phyloP scores from a whole-genome alignment of 2,113 vertebrate genomes.

The Psilopsiagon aurifrons region DNA sequence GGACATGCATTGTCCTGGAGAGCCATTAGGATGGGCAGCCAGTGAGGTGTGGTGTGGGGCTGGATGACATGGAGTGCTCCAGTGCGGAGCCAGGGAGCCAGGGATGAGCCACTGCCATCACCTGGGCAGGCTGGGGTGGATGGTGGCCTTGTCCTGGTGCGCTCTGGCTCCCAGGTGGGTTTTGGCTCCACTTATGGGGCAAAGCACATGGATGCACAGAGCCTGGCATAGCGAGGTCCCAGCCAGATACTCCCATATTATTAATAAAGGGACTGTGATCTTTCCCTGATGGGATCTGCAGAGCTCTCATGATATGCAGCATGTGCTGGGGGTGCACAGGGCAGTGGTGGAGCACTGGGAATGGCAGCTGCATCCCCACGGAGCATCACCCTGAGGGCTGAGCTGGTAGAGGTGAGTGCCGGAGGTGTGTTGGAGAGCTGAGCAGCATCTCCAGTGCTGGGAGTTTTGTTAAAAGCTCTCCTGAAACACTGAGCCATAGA shows the following conservation, averaged over 20 bases:
- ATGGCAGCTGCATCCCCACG: neutral
- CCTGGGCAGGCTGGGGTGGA: neutral
- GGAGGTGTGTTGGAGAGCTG: neutral
- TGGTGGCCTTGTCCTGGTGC: rapidly evolving
- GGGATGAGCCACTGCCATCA: neutral
- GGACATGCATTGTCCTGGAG: neutral
- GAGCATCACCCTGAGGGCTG: rapidly evolving
- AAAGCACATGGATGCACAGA: neutral
- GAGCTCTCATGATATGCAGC: neutral
- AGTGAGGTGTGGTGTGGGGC: neutral
- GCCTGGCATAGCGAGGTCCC: neutral
- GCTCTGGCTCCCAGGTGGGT: neutral
- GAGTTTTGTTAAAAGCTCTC: neutral
- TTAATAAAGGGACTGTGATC: neutral
- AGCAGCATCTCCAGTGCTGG: neutral
- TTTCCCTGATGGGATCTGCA: rapidly evolving
- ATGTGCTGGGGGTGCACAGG: rapidly evolving
- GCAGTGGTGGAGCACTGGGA: neutral
- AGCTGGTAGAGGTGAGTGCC: neutral
- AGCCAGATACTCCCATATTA: rapidly evolving
- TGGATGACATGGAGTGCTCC: neutral
- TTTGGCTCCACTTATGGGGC: neutral
- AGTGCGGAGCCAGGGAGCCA: too few relatives aligned
- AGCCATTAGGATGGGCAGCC: neutral
- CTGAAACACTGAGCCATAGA: neutral